These are phyloP conservation scores for Xiphias gladius DNA, from an alignment of 2,113 vertebrate genomes.

Conservation along the genomic window DNA sequence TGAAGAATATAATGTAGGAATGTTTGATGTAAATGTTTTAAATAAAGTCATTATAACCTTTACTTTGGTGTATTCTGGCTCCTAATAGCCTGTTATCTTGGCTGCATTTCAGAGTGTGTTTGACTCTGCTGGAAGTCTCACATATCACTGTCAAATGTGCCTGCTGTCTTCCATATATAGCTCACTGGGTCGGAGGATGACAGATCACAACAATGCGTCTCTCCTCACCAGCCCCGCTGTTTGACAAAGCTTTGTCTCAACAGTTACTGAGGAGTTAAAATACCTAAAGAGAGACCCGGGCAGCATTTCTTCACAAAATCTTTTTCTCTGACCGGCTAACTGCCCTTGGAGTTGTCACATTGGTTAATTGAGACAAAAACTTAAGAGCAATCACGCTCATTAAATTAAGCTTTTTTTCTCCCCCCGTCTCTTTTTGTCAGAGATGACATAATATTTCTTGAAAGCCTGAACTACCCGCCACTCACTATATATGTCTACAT, in stretches of 20 bases:
- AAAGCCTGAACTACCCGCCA: neutral
- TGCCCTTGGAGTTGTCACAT: neutral
- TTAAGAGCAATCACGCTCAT: neutral
- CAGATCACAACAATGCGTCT: constrained; percentile 13
- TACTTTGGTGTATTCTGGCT: constrained; percentile 5
- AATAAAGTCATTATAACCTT: constrained; percentile 3
- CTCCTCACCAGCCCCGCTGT: constrained; percentile 6
- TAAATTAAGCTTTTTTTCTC: neutral
- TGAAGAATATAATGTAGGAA: neutral
- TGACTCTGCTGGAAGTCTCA: constrained; percentile 16
- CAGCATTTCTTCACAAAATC: neutral
- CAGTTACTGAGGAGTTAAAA: constrained; percentile 13
- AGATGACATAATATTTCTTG: neutral
- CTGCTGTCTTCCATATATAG: constrained; percentile 22
- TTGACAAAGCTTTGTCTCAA: constrained; percentile 18
- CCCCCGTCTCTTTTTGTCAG: neutral
- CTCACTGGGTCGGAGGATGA: constrained; percentile 3
- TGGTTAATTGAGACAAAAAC: constrained; percentile 29
- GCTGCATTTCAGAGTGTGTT: constrained; percentile 3
- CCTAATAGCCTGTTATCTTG: constrained; percentile 8
- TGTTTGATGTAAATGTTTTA: neutral
- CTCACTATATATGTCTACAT: neutral
- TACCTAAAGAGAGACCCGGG: neutral
- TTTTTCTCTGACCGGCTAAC: neutral
- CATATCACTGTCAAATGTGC: constrained; percentile 29